phyloP scores from a whole-genome alignment of 2,888 invertebrate genomes.

The Thereva nobilitata region DNA sequence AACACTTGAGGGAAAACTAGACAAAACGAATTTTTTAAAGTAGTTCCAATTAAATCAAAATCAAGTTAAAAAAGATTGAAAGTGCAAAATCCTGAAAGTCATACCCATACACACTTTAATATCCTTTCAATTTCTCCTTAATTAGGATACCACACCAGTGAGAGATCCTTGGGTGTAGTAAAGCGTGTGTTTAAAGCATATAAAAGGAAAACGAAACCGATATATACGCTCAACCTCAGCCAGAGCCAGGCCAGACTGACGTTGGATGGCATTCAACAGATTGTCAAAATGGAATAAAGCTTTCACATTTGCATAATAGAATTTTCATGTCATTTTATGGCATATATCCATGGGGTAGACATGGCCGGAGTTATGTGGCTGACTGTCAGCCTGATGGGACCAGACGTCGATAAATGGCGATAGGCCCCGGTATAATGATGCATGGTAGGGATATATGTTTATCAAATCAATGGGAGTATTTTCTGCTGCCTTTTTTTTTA shows the following conservation, averaged over 20 bases:
- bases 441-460: conserved; percentile 6
- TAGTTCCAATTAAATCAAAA: too few species aligned
- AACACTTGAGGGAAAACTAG: too few species aligned
- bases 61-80: too few species aligned
- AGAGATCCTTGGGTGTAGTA: too few species aligned
- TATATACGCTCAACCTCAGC: neutral
- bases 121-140: too few species aligned
- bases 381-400: conserved; percentile 27
- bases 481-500: neutral
- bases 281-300: conserved; percentile 41
- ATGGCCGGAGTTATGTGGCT: conserved; percentile 32
- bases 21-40: too few species aligned
- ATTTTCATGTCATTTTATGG: conserved; percentile 44
- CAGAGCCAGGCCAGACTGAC: conserved; percentile 4
- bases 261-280: conserved; percentile 41
- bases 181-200: too few species aligned
- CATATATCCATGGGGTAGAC: conserved; percentile 39
- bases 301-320: conserved; percentile 43
- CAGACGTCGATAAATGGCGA: conserved; percentile 8
- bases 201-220: too few species aligned
- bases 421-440: conserved; percentile 15
- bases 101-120: too few species aligned
- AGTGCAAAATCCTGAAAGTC: too few species aligned
- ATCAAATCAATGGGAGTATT: conserved; percentile 9
- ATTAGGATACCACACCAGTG: too few species aligned